These are phyloP conservation scores for Lordiphosa fenestrarum DNA, from an alignment of 2,888 invertebrate species.

Conservation along the genomic window DNA sequence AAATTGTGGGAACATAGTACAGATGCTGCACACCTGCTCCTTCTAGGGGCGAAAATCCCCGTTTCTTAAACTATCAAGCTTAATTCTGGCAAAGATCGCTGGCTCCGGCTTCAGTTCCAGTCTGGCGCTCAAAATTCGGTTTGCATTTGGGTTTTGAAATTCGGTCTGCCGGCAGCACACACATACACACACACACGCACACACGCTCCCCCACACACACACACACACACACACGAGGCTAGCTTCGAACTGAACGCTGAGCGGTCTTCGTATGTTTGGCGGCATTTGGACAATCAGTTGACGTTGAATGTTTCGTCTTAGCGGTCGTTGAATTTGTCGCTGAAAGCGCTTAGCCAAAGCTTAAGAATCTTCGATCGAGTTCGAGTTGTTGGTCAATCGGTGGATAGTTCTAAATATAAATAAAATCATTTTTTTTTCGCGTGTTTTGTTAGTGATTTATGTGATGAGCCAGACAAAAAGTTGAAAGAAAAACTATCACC, in stretches of 20 bases:
- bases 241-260: conserved; percentile 20
- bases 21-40: no score
- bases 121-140: conserved; percentile 50
- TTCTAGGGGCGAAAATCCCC: no score
- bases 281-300: conserved; percentile 73
- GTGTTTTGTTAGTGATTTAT: no score
- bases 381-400: no score
- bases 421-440: no score
- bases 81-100: no score
- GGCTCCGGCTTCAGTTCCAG: neutral
- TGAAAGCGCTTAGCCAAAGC: conserved; percentile 8
- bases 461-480: no score
- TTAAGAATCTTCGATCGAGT: conserved; percentile 1
- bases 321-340: conserved; percentile 68
- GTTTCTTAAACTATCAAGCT: no score
- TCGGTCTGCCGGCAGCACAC: conserved; percentile 42
- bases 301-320: conserved; percentile 76
- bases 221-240: neutral
- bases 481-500: neutral
- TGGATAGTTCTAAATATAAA: no score
- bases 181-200: conserved; percentile 10
- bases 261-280: conserved; percentile 67
- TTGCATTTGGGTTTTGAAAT: conserved; percentile 69
- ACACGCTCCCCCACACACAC: conserved; percentile 2
- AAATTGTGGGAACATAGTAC: neutral